phyloP scores from a whole-genome alignment of 2,888 invertebrate genomes.

The Labia minor region DNA sequence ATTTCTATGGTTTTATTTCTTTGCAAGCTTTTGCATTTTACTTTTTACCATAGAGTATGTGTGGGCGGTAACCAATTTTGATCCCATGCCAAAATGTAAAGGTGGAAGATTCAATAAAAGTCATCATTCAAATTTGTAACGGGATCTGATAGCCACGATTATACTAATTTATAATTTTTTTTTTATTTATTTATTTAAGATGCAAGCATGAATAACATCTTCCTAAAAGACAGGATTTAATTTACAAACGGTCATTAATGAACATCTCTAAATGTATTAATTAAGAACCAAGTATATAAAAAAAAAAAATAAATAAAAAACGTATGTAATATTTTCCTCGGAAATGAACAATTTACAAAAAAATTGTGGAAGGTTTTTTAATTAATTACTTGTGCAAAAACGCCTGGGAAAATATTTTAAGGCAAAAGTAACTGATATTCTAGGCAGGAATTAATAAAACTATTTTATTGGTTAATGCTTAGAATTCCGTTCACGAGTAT shows the following conservation, averaged over 20 bases:
- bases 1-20: not conserved
- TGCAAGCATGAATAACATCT: not conserved
- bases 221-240: not conserved
- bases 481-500: no score
- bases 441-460: no score
- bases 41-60: not conserved
- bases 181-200: constrained; percentile 13
- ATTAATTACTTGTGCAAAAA: no score
- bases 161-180: constrained; percentile 13
- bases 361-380: no score
- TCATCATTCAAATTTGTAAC: constrained; percentile 13
- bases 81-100: not conserved
- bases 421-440: no score
- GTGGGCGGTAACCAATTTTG: not conserved
- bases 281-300: no score
- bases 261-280: not conserved
- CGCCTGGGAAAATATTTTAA: no score
- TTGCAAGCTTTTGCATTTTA: not conserved
- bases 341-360: no score
- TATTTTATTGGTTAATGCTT: no score
- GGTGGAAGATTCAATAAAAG: constrained; percentile 13
- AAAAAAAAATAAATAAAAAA: no score
- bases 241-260: not conserved
- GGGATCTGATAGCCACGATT: constrained; percentile 6
- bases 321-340: no score